Evolutionary conservation across 2,113 vertebrate genomes (phyloP).

Genomic region (Psephotus haematonotus): DNA sequence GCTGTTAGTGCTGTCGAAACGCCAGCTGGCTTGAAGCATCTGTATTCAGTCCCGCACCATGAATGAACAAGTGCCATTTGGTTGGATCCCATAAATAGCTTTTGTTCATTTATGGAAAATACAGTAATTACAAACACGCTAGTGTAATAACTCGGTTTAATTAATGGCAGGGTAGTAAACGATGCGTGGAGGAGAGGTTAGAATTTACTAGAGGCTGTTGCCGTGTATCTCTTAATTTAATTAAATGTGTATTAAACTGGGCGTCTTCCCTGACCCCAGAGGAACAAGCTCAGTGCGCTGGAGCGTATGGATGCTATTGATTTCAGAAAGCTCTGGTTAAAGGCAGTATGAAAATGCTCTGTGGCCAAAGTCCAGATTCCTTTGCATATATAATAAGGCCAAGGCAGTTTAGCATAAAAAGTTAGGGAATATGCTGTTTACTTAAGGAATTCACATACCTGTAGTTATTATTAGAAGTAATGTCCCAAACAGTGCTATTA

Average conservation of each 20-base stretch:
- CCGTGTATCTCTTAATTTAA: conserved; percentile 46
- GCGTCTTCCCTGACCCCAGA: background rate
- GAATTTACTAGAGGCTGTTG: conserved; percentile 21
- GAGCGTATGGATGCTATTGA: background rate
- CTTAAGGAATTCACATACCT: background rate
- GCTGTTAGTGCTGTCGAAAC: background rate
- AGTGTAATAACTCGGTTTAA: conserved; percentile 31
- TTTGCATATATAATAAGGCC: background rate
- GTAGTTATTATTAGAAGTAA: background rate
- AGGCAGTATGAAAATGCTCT: background rate
- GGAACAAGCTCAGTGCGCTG: background rate
- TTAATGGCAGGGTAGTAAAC: conserved; percentile 18
- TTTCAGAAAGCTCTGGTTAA: conserved; percentile 33
- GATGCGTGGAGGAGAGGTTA: background rate
- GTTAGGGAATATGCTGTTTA: background rate
- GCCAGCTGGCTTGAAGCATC: background rate
- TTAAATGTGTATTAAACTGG: conserved; percentile 5
- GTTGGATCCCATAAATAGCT: conserved; percentile 15
- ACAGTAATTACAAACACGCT: background rate
- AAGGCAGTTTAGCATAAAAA: background rate
- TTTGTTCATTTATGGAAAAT: conserved; percentile 60
- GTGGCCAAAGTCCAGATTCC: conserved; percentile 1
- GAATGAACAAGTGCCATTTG: background rate
- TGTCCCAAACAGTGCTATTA: background rate
- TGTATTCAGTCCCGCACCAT: accelerated